Percentiles rank a stretch among this genome's conserved stretches.
Evolutionary conservation across 2,797 vertebrate genomes (phyloP).

Genomic region (Smutsia temminckii): DNA sequence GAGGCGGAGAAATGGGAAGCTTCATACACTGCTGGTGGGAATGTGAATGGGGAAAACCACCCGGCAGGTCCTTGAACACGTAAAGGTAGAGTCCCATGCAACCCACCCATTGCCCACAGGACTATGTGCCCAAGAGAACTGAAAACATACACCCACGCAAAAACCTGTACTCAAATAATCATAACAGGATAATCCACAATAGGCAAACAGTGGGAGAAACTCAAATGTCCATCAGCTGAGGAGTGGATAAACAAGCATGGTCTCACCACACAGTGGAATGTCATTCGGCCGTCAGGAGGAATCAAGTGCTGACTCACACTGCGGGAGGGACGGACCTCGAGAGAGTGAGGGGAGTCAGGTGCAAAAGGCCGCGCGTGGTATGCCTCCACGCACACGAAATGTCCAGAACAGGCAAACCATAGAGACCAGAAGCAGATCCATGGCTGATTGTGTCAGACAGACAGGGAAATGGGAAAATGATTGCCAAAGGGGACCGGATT

Average conservation of each 20-base stretch:
- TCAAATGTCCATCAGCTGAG: not conserved
- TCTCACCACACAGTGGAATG: rapidly evolving
- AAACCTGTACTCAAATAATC: rapidly evolving
- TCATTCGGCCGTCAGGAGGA: not conserved
- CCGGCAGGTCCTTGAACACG: too few species aligned
- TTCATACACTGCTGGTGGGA: rapidly evolving
- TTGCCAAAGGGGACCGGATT: not conserved
- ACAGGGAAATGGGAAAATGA: not conserved
- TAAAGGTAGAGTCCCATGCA: rapidly evolving
- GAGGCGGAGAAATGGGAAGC: rapidly evolving
- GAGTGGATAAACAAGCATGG: rapidly evolving
- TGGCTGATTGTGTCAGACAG: not conserved
- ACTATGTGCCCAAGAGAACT: rapidly evolving
- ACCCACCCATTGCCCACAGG: rapidly evolving
- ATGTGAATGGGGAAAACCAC: rapidly evolving
- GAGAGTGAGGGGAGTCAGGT: rapidly evolving
- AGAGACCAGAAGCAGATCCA: not conserved
- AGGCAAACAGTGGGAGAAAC: not conserved
- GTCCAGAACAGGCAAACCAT: not conserved
- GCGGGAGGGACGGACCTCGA: rapidly evolving
- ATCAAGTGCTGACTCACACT: rapidly evolving
- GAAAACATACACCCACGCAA: rapidly evolving
- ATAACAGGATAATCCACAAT: rapidly evolving
- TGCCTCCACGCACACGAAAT: rapidly evolving
- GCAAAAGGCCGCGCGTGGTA: rapidly evolving